These are phyloP conservation scores for Dorcus parallelipipedus DNA, from an alignment of 2,888 invertebrate genomes.

Conservation along the genomic window DNA sequence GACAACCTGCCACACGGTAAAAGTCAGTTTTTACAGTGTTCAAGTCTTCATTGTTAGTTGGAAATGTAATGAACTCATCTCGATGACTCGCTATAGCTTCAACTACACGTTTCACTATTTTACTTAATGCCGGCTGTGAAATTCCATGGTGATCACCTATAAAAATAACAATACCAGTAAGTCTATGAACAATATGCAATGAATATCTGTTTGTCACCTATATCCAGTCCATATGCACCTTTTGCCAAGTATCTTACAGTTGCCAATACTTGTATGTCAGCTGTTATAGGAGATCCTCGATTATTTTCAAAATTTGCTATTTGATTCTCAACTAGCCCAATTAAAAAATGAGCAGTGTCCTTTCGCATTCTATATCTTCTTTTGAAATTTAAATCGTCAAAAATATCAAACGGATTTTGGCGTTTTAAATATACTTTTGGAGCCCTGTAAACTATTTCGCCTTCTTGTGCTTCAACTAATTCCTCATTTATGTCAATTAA, in stretches of 20 bases:
- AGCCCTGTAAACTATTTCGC: too few relatives aligned
- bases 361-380: background rate
- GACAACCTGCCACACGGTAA: background rate
- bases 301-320: background rate
- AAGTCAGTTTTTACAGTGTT: background rate
- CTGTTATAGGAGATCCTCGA: background rate
- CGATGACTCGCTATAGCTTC: background rate
- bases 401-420: background rate
- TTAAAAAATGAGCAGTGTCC: background rate
- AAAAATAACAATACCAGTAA: background rate
- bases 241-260: conserved; percentile 1
- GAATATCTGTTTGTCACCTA: background rate
- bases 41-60: background rate
- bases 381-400: background rate
- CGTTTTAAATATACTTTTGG: too few relatives aligned
- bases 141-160: conserved; percentile 1
- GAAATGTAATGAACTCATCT: background rate
- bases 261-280: background rate
- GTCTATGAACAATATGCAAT: too few relatives aligned
- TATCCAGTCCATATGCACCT: background rate
- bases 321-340: background rate
- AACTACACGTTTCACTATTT: background rate
- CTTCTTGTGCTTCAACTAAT: too few relatives aligned
- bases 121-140: background rate
- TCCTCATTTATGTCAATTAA: too few relatives aligned